These are phyloP conservation scores for Rhagophthalmus giganteus DNA, from an alignment of 2,888 invertebrate genomes.

Conservation along the genomic window DNA sequence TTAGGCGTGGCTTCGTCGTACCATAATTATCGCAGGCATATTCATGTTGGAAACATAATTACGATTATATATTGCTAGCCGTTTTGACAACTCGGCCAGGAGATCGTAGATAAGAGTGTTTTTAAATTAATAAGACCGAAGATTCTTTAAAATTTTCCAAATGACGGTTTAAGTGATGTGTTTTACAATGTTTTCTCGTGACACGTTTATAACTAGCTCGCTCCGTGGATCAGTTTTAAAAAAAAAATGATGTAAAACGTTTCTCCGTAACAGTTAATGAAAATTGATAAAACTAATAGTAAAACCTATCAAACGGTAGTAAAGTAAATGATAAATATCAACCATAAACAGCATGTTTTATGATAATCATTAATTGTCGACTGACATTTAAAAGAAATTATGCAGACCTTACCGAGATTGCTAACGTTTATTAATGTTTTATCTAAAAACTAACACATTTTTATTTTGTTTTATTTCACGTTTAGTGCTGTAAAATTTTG, in stretches of 20 bases:
- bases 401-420: background rate
- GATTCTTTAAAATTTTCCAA: background rate
- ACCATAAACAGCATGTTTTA: conserved; percentile 2
- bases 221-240: no score
- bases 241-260: no score
- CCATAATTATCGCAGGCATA: conserved; percentile 5
- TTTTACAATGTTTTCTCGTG: background rate
- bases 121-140: conserved; percentile 16
- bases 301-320: conserved; percentile 3
- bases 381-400: background rate
- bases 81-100: conserved; percentile 2
- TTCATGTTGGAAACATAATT: conserved; percentile 9
- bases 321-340: conserved; percentile 1
- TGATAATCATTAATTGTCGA: background rate
- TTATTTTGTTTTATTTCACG: background rate
- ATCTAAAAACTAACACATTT: background rate
- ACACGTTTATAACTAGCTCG: no score
- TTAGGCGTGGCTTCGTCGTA: conserved; percentile 16
- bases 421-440: background rate
- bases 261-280: conserved; percentile 1
- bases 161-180: background rate
- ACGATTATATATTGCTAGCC: conserved; percentile 3
- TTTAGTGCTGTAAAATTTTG: background rate
- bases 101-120: conserved; percentile 1
- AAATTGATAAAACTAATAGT: background rate